A percentile compares a stretch with the other conserved stretches of the same genome.
Conservation (phyloP, 2,113 vertebrate genomes). For the Campylomormyrus numenius region DNA sequence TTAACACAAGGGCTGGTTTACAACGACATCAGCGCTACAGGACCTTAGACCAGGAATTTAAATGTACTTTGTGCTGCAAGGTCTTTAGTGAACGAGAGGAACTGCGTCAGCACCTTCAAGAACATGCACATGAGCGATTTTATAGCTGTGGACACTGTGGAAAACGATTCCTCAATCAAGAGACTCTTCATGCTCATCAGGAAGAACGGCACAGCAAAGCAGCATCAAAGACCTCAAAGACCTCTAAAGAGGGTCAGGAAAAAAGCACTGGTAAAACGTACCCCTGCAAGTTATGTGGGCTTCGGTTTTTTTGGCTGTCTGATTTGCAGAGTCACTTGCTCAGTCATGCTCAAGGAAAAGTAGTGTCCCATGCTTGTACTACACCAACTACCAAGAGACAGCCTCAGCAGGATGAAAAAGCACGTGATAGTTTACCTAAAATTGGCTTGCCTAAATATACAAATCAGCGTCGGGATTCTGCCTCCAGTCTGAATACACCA, state of each 20-base stretch:
- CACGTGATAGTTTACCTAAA: constrained; percentile 32
- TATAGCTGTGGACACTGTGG: constrained; percentile 61
- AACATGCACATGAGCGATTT: constrained; percentile 57
- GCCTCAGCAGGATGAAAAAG: constrained; percentile 23
- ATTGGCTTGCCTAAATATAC: constrained; percentile 41
- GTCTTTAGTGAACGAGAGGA: constrained; percentile 51
- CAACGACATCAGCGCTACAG: constrained; percentile 63
- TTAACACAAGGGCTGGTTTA: constrained; percentile 55
- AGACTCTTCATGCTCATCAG: constrained; percentile 55
- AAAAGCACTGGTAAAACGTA: constrained; percentile 53
- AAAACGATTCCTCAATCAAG: constrained; percentile 61
- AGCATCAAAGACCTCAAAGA: constrained; percentile 28
- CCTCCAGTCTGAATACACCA: constrained; percentile 24
- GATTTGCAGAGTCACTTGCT: constrained; percentile 63
- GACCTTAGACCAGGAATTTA: constrained; percentile 58
- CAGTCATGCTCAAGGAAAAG: constrained; percentile 56
- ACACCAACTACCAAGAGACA: constrained; percentile 17
- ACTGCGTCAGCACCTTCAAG: constrained; percentile 56
- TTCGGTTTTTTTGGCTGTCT: constrained; percentile 66
- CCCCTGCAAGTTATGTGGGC: constrained; percentile 58
- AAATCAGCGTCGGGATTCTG: constrained; percentile 19
- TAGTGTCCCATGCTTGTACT: constrained; percentile 16
- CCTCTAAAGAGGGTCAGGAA: constrained; percentile 42
- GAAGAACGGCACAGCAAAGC: constrained; percentile 50
- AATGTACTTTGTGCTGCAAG: constrained; percentile 65